Base-by-base conservation (phyloP, 2,797 vertebrate genomes). In the Argya squamiceps region DNA sequence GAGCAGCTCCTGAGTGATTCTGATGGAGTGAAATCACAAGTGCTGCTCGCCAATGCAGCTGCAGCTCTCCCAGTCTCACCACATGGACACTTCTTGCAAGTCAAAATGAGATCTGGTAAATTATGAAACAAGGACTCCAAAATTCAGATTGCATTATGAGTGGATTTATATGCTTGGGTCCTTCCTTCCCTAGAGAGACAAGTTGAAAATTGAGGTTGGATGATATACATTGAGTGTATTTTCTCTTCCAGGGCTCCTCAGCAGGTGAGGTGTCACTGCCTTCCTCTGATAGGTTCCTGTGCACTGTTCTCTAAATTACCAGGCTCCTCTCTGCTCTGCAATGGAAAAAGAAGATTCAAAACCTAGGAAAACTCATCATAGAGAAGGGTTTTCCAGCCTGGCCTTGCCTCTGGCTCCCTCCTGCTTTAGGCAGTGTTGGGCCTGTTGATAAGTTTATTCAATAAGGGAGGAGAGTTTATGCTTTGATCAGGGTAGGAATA, bases 1-100 rank as follows among this genome's bases (percentile, higher is more conserved):
- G 85, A 86, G 76, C 2, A 2, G 80, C 52, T 93, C 56, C 84
- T 80, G 80, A 84, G 89, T 43, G 87, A 75, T 93, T 10, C 85
- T 87, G 90, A 92, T 39, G 62, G 94, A 91, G 44, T 49, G 73
- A 88, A 94, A 92, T 76, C 88, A 55, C 44, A 59, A 89, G 65
- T 26, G 18, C 73, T 64, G 84, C 70, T 62, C 9, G 5, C 37
- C 91, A 60, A 17, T 55, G 78, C 79, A 88, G 84, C 69, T 8
- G 3, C 74, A 68, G 81, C 78, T 69, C 76, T 19, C 53, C 60
- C 36, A 30, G 22, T 37, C 63, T 92, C 71, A 80, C 37, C 37
- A 21, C 5, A 2, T 34, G 59, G 84, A 67, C 11, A 7, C 50
- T 77, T 92, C 63, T 63, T 63, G 68, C 49, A 39, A 87, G 73